Evolutionary conservation across 2,797 vertebrate genomes (phyloP), one percentile per base, ranked within the genome.

Genomic region (Melanogrammus aeglefinus): DNA sequence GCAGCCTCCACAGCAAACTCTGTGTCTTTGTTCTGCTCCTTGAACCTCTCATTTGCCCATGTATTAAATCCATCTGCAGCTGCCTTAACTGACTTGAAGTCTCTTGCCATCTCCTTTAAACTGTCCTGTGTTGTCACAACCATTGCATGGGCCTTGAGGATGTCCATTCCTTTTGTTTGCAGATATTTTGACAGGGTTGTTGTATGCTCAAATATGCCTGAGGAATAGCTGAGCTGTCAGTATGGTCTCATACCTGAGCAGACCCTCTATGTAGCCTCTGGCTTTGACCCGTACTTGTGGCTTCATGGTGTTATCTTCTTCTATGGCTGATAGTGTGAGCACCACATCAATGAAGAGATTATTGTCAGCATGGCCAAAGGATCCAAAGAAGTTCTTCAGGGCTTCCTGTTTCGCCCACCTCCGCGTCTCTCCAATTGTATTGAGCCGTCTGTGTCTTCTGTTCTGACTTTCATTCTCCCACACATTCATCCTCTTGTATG

Each of bases 151-250:
- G 79, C 77, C 33, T 76, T 76, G 51, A 78, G 74, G 71, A 78
- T 80, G 63, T 81, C 77, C 75, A 81, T 72, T 18, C 77, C 75
- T 44, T 51, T 57, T 16, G 71, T 80, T 31, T 76, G 76, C 3
- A 78, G 76, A 72, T 77, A 79, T 27, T 86, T 83, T 10, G 80
- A 86, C 13, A 75, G 69, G 12, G 72, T 72, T 16, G 78, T 69
- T 27, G 78, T 85, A 2, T 38, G 71, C 36, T 85, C 70, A 76
- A 83, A 85, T 39, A 79, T 66, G 16, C 70, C n/a, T 44, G 14
- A 79, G 77, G 66, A 84, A 76, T 6, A 79, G 16, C 47, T 81
- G 74, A 7, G 73, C 78, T 35, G 76, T 81, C 27, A 78, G 33
- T 1, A 84, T 35, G 2, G 66, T 81, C n/a, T 84, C 39, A 35